These are phyloP conservation scores for Syrrhaptes paradoxus DNA, from an alignment of 2,113 vertebrate species.

Conservation along the genomic window DNA sequence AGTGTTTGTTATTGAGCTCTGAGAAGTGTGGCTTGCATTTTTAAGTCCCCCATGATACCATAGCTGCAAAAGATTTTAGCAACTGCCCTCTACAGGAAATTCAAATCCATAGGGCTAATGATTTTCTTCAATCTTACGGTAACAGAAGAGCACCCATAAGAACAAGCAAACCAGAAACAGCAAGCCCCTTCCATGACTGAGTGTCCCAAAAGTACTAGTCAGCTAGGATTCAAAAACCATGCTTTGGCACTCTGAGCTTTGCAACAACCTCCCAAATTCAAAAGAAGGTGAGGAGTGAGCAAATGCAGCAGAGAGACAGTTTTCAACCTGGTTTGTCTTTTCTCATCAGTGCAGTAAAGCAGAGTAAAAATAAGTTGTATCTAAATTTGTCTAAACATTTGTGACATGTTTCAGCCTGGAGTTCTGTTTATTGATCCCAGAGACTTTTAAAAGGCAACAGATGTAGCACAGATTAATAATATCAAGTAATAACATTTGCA, in stretches of 20 bases:
- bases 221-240: background rate
- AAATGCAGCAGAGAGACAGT: background rate
- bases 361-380: conserved; percentile 80
- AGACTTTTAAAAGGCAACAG: conserved; percentile 66
- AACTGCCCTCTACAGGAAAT: background rate
- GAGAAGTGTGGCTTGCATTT: background rate
- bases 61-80: background rate
- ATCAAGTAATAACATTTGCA: conserved; percentile 73
- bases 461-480: conserved; percentile 52
- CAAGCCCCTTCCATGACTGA: background rate
- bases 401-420: conserved; percentile 65
- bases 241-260: background rate
- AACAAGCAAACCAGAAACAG: background rate
- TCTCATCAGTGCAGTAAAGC: conserved; percentile 39
- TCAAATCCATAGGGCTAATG: background rate
- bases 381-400: conserved; percentile 81
- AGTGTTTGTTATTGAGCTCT: background rate
- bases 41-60: background rate
- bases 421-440: conserved; percentile 69
- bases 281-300: background rate
- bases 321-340: background rate
- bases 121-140: background rate
- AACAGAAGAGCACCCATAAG: background rate
- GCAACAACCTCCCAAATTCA: background rate
- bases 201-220: background rate